These are phyloP conservation scores for Drosophila tsacasi DNA, from an alignment of 1,140 invertebrate species.

Conservation along the genomic window DNA sequence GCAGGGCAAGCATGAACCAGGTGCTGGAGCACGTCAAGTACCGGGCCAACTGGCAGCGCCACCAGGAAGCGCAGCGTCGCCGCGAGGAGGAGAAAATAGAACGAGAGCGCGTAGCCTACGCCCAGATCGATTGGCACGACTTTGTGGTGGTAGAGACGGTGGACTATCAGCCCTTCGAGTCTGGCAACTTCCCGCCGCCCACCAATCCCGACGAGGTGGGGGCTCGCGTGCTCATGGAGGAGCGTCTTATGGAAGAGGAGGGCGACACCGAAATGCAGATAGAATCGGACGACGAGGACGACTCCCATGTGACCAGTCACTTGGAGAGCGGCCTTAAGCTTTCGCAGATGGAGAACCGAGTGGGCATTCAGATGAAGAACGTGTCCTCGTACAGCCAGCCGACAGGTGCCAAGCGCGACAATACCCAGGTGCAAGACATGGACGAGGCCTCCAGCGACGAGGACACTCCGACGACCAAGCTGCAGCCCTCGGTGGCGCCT, in stretches of 20 bases:
- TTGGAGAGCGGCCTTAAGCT: slow-evolving; percentile 83
- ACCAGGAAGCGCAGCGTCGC: slow-evolving; percentile 95
- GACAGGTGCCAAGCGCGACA: slow-evolving; percentile 82
- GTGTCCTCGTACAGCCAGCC: slow-evolving; percentile 69
- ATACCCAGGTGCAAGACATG: slow-evolving; percentile 92
- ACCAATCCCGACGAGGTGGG: slow-evolving; percentile 99
- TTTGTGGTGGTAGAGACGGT: slow-evolving; percentile 99
- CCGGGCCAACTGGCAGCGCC: slow-evolving; percentile 97
- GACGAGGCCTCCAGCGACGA: slow-evolving; percentile 94
- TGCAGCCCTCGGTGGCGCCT: slow-evolving; percentile 86
- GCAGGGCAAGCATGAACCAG: slow-evolving; percentile 87
- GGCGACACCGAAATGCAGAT: slow-evolving; percentile 89
- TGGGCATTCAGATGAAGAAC: slow-evolving; percentile 85
- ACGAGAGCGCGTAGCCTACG: slow-evolving; percentile 97
- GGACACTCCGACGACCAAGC: slow-evolving; percentile 87
- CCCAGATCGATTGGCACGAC: slow-evolving; percentile 99
- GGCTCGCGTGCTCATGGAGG: slow-evolving; percentile 94
- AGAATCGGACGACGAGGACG: slow-evolving; percentile 89
- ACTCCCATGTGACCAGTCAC: slow-evolving; percentile 83
- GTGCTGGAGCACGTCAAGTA: slow-evolving; percentile 97
- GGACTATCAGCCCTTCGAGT: slow-evolving; percentile 98
- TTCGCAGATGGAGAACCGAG: slow-evolving; percentile 88
- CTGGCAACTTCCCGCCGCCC: slow-evolving; percentile 97
- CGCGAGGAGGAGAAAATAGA: slow-evolving; percentile 98
- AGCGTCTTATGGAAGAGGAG: slow-evolving; percentile 86